Evolutionary conservation across 2,888 invertebrate species (phyloP).

Genomic region (Pollenia labialis): DNA sequence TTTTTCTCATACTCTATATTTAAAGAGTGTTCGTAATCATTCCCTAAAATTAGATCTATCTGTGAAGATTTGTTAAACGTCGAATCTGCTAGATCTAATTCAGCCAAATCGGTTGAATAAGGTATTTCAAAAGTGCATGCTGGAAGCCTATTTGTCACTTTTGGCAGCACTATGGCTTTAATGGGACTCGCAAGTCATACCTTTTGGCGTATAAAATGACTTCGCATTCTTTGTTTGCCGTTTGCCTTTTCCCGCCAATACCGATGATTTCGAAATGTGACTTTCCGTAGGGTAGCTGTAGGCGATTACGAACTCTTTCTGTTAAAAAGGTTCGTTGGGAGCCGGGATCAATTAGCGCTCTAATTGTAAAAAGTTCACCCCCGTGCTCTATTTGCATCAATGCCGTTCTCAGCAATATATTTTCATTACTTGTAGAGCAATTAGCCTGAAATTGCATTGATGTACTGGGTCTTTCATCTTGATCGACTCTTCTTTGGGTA

Average conservation of each 20-base stretch:
- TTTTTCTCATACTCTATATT: too few species aligned
- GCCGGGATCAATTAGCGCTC: constrained; percentile 22
- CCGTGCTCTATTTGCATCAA: constrained; percentile 2
- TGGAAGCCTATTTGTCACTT: background rate
- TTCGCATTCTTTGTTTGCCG: constrained; percentile 6
- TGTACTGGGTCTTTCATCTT: too few species aligned
- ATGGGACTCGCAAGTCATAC: too few species aligned
- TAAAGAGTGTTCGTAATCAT: too few species aligned
- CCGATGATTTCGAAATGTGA: constrained; percentile 10
- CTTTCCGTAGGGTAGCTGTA: constrained; percentile 12
- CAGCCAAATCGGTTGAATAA: too few species aligned
- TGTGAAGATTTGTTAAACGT: too few species aligned
- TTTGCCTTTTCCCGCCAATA: constrained; percentile 14
- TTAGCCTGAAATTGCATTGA: background rate
- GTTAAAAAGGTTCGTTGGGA: constrained; percentile 17
- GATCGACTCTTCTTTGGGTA: too few species aligned
- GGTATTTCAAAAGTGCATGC: too few species aligned
- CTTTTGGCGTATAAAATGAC: background rate
- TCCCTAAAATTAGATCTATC: too few species aligned
- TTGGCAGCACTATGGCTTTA: background rate
- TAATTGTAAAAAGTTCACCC: constrained; percentile 15
- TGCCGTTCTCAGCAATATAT: constrained; percentile 7
- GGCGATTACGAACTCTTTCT: constrained; percentile 4
- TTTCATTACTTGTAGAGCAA: constrained; percentile 1
- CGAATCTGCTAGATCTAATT: too few species aligned